These are phyloP conservation scores for Charaxes varanes DNA, from an alignment of 1,140 invertebrate genomes.

Conservation along the genomic window DNA sequence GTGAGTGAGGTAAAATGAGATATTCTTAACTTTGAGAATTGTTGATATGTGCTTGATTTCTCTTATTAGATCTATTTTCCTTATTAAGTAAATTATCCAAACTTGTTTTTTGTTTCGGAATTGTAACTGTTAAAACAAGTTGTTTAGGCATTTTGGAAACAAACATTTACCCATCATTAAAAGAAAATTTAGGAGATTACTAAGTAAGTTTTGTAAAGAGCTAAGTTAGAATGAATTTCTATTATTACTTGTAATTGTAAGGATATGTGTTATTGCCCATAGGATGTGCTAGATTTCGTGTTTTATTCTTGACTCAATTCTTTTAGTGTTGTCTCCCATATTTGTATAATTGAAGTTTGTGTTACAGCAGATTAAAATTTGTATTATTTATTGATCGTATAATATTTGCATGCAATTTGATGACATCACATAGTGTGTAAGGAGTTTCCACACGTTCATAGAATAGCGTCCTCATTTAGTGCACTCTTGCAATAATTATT, in stretches of 20 bases:
- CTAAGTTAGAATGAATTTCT: conserved; percentile 54
- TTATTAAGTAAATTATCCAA: too few relatives aligned
- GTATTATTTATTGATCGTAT: conserved; percentile 8
- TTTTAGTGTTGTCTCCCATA: too few relatives aligned
- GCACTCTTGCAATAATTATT: too few relatives aligned
- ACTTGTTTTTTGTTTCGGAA: too few relatives aligned
- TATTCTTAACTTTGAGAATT: conserved; percentile 13
- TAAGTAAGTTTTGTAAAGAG: conserved; percentile 40
- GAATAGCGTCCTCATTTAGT: conserved; percentile 3
- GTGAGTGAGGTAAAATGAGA: conserved; percentile 14
- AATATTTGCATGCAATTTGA: conserved; percentile 12
- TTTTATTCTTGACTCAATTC: conserved; percentile 22
- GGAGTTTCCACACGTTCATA: conserved; percentile 9
- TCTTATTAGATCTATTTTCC: neutral
- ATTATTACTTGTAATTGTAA: conserved; percentile 49
- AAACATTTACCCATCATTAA: neutral
- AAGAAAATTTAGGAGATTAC: conserved; percentile 23
- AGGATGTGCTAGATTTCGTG: conserved; percentile 47
- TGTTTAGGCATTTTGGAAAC: too few relatives aligned
- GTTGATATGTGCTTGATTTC: conserved; percentile 13
- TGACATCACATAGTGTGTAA: conserved; percentile 15
- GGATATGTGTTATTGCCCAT: conserved; percentile 34
- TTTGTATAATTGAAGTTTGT: too few relatives aligned
- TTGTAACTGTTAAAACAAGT: too few relatives aligned
- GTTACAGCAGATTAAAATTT: neutral